Percentiles rank a stretch among this genome's conserved stretches.
phyloP scores from a whole-genome alignment of 2,113 vertebrate species.

The Lethenteron camtschaticum region DNA sequence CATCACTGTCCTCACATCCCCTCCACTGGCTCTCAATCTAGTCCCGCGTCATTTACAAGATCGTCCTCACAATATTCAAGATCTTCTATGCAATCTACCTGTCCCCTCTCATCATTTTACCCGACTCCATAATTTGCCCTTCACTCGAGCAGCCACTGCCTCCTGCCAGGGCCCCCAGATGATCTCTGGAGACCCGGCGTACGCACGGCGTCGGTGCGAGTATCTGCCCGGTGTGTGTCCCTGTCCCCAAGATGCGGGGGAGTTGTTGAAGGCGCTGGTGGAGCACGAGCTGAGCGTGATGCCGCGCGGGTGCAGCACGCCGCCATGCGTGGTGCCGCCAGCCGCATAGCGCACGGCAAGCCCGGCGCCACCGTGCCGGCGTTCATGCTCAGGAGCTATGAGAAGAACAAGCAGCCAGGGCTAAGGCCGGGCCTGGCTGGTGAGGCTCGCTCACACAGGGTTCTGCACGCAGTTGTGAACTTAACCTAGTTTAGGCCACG shows the following conservation, averaged over 20 bases:
- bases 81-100: no score
- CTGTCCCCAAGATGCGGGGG: conserved; percentile 37
- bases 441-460: conserved; percentile 13
- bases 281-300: conserved; percentile 72
- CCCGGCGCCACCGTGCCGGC: conserved; percentile 46
- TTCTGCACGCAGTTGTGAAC: not conserved
- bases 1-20: no score
- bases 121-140: no score
- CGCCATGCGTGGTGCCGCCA: conserved; percentile 31
- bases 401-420: conserved; percentile 81
- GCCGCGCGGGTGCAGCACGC: conserved; percentile 76
- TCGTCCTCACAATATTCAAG: no score
- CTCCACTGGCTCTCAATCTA: no score
- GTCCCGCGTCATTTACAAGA: no score
- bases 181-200: no score
- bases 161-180: no score
- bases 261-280: conserved; percentile 50
- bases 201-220: no score
- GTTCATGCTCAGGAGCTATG: conserved; percentile 70
- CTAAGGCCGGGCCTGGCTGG: conserved; percentile 75
- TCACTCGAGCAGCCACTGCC: no score
- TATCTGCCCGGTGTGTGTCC: not conserved
- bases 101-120: no score
- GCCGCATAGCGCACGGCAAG: conserved; percentile 50
- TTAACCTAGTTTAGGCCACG: not conserved